Percentiles rank a stretch among this genome's conserved stretches.
Conservation (phyloP, 2,888 invertebrate species). For the Leptinotarsa juncta region DNA sequence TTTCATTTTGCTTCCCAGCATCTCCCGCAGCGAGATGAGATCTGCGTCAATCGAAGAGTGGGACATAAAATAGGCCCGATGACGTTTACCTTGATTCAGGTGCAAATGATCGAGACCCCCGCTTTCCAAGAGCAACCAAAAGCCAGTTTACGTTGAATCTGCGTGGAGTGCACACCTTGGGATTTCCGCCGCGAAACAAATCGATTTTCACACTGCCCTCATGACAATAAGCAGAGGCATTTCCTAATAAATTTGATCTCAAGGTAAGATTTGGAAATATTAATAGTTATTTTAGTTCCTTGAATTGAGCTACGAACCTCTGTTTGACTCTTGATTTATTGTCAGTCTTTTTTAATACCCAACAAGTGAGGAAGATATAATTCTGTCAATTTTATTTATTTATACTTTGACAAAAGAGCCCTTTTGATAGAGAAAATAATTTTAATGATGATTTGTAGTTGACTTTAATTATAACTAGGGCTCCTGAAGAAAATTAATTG, state of each 20-base stretch:
- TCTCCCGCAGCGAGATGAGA: slow-evolving; percentile 12
- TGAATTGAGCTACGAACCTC: background rate
- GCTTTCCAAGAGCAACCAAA: slow-evolving; percentile 35
- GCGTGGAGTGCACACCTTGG: slow-evolving; percentile 26
- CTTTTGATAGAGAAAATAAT: too few relatives aligned
- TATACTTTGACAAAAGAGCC: too few relatives aligned
- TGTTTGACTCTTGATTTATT: too few relatives aligned
- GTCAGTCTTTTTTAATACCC: too few relatives aligned
- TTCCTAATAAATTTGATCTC: slow-evolving; percentile 3
- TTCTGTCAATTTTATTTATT: too few relatives aligned
- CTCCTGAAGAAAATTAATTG: too few relatives aligned
- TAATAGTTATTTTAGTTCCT: background rate
- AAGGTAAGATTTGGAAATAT: slow-evolving; percentile 6
- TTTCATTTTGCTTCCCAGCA: background rate
- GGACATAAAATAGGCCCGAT: slow-evolving; percentile 14
- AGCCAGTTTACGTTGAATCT: slow-evolving; percentile 35
- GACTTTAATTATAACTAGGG: too few relatives aligned
- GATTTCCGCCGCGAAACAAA: slow-evolving; percentile 13
- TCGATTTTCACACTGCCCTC: slow-evolving; percentile 28
- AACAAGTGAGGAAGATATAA: background rate
- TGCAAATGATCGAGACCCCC: slow-evolving; percentile 32
- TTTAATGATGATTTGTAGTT: too few relatives aligned
- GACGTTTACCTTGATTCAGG: slow-evolving; percentile 32
- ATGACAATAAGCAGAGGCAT: slow-evolving; percentile 30
- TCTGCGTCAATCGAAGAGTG: slow-evolving; percentile 25